A percentile compares a stretch with the other conserved stretches of the same genome.
These are phyloP conservation scores for Nasonia giraulti DNA, from an alignment of 1,140 invertebrate genomes.

Conservation along the genomic window DNA sequence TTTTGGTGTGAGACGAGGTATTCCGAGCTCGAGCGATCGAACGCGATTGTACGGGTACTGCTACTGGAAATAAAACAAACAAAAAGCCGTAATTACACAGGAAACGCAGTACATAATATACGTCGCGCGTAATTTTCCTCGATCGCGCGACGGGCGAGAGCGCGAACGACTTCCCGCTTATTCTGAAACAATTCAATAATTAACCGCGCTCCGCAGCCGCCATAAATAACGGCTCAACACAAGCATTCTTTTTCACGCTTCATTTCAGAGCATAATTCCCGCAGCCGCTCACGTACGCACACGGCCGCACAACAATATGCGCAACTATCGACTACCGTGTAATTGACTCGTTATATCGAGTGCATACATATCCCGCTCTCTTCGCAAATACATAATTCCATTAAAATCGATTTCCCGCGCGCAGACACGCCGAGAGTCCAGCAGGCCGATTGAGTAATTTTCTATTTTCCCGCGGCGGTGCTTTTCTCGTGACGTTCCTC, in stretches of 20 bases:
- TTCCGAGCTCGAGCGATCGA: too few species aligned
- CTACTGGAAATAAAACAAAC: too few species aligned
- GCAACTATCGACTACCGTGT: slow-evolving; percentile 22
- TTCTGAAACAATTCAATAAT: background rate
- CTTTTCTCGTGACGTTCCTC: background rate
- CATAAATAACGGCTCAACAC: background rate
- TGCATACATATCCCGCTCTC: background rate
- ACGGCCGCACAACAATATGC: background rate
- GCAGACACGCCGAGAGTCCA: background rate
- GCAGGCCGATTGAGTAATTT: slow-evolving; percentile 48
- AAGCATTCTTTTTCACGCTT: background rate
- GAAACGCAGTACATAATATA: background rate
- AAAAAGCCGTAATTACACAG: background rate
- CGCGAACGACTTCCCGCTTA: background rate
- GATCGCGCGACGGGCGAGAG: background rate
- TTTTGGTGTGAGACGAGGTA: too few species aligned
- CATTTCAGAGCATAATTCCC: background rate
- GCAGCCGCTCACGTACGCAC: too few species aligned
- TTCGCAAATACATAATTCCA: background rate
- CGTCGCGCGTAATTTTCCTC: background rate
- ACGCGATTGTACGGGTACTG: too few species aligned
- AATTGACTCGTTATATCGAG: background rate
- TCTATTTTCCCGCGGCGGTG: slow-evolving; percentile 44
- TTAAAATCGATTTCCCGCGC: slow-evolving; percentile 13
- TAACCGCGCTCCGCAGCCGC: background rate